Conservation (phyloP, 1,140 invertebrate species). For the Mesaphorura yosii region DNA sequence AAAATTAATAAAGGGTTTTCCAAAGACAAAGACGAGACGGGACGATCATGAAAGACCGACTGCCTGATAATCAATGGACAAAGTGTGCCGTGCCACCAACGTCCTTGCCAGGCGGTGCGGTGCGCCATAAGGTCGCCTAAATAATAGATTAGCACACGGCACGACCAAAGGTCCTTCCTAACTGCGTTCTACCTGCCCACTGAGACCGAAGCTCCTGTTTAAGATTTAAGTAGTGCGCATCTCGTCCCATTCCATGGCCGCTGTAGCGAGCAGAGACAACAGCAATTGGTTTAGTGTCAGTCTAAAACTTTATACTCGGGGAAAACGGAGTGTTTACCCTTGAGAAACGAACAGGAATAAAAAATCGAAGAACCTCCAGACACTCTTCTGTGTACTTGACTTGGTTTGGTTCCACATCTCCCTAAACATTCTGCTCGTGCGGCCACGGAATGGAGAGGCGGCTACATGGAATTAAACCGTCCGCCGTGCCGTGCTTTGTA, state of each 20-base stretch:
- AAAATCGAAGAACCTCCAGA: slow-evolving; percentile 11
- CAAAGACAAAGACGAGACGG: too few relatives aligned
- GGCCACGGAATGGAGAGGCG: not conserved
- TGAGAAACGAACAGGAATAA: not conserved
- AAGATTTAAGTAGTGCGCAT: not conserved
- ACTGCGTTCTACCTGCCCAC: not conserved
- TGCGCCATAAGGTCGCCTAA: too few relatives aligned
- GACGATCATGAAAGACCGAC: too few relatives aligned
- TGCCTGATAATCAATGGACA: too few relatives aligned
- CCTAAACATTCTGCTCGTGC: not conserved
- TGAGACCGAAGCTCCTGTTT: not conserved
- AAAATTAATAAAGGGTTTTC: too few relatives aligned
- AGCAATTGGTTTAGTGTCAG: not conserved
- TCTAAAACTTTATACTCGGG: not conserved
- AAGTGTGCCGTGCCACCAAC: too few relatives aligned
- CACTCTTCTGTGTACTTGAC: too few relatives aligned
- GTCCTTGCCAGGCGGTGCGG: too few relatives aligned
- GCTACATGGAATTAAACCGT: not conserved
- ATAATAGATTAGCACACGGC: not conserved
- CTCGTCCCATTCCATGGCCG: not conserved
- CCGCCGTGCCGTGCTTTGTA: not conserved
- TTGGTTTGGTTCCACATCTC: too few relatives aligned
- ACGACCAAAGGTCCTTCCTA: not conserved
- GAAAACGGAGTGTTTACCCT: not conserved
- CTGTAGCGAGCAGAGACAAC: not conserved